A percentile compares a stretch with the other conserved stretches of the same genome.
Conservation (phyloP, 2,888 invertebrate species). For the Diarsia rubi region DNA sequence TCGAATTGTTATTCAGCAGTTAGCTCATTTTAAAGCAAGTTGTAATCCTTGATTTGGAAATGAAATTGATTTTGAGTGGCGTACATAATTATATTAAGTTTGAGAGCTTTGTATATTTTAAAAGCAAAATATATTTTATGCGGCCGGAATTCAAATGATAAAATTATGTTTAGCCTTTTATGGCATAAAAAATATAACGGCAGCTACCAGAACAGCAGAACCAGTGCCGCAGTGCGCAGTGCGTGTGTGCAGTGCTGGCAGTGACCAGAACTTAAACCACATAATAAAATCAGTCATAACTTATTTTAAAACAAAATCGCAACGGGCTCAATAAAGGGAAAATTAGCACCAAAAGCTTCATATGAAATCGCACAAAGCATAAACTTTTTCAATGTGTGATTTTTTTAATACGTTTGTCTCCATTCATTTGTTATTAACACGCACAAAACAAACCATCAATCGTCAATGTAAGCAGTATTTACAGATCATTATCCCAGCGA, state of each 20-base stretch:
- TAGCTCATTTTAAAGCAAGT: slow-evolving; percentile 33
- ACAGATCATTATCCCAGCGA: slow-evolving; percentile 69
- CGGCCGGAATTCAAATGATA: slow-evolving; percentile 7
- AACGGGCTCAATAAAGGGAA: background rate
- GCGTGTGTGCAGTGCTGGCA: too few species aligned
- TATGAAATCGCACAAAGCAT: slow-evolving; percentile 24
- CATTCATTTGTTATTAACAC: slow-evolving; percentile 41
- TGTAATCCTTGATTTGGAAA: slow-evolving; percentile 18
- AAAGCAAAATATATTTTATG: slow-evolving; percentile 19
- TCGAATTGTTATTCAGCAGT: slow-evolving; percentile 51
- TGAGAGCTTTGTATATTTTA: slow-evolving; percentile 39
- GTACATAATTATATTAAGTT: slow-evolving; percentile 44
- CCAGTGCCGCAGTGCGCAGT: too few species aligned
- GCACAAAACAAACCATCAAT: slow-evolving; percentile 46
- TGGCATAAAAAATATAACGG: background rate
- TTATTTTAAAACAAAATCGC: slow-evolving; percentile 28
- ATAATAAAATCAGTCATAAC: slow-evolving; percentile 1
- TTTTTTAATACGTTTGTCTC: slow-evolving; percentile 30
- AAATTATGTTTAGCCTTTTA: background rate
- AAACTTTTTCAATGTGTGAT: slow-evolving; percentile 37
- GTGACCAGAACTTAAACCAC: slow-evolving; percentile 11
- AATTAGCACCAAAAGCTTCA: slow-evolving; percentile 23
- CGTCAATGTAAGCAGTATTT: slow-evolving; percentile 69
- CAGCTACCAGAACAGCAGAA: too few species aligned
- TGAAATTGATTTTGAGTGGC: slow-evolving; percentile 39